Conservation (phyloP, 2,888 invertebrate genomes). For the Phyto melanocephala region DNA sequence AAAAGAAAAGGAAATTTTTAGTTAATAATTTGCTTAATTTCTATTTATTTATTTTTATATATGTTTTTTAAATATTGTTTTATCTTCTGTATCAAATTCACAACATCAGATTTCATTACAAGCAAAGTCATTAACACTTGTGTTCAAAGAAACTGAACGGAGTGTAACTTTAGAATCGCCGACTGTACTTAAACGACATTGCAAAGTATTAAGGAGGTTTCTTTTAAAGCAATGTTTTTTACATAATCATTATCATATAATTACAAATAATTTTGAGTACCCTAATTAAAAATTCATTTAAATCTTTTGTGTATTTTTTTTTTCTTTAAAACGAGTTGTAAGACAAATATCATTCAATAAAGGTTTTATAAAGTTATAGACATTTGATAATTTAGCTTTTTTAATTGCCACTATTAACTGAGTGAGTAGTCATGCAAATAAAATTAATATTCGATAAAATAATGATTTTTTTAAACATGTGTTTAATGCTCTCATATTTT, state of each 20-base stretch:
- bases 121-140: constrained; percentile 36
- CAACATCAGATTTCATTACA: background rate
- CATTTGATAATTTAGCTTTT: background rate
- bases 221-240: too few relatives aligned
- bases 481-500: background rate
- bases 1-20: too few relatives aligned
- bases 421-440: constrained; percentile 13
- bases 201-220: background rate
- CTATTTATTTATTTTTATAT: background rate
- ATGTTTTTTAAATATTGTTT: background rate
- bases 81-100: background rate
- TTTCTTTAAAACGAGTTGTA: too few relatives aligned
- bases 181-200: background rate
- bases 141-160: background rate
- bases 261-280: background rate
- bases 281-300: background rate
- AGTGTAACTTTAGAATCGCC: constrained; percentile 14
- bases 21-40: too few relatives aligned
- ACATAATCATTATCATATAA: too few relatives aligned
- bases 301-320: background rate
- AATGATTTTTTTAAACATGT: background rate
- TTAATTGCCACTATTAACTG: background rate
- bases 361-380: background rate
- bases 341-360: constrained; percentile 28
- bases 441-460: constrained; percentile 29